These are phyloP conservation scores for Varecia variegata DNA, from an alignment of 2,797 vertebrate genomes.

Conservation along the genomic window DNA sequence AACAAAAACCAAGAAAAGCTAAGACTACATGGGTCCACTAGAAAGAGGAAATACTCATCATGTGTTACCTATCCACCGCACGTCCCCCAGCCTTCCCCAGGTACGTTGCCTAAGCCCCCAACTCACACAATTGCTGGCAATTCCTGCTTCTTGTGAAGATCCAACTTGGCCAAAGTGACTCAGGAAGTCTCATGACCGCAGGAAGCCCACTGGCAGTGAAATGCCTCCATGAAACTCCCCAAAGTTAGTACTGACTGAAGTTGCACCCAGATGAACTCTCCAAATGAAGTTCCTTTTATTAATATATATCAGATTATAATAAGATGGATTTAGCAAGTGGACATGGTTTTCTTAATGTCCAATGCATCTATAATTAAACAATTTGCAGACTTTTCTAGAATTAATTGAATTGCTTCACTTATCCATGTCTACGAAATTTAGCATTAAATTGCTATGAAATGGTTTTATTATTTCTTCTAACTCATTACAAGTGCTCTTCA, in stretches of 20 bases:
- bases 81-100: fast-evolving
- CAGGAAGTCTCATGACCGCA: no score
- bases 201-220: no score
- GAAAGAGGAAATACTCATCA: not conserved
- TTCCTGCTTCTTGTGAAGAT: fast-evolving
- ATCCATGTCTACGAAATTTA: not conserved
- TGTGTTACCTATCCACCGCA: fast-evolving
- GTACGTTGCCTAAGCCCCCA: fast-evolving
- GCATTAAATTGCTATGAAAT: not conserved
- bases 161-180: not conserved
- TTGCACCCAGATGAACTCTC: not conserved
- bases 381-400: not conserved
- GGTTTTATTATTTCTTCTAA: not conserved
- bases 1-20: not conserved
- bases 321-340: not conserved
- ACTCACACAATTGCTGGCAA: not conserved
- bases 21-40: fast-evolving
- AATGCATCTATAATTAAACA: not conserved
- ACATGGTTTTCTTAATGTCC: not conserved
- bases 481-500: not conserved
- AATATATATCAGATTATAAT: no score
- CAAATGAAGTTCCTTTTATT: not conserved
- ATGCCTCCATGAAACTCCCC: not conserved
- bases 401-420: not conserved
- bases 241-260: not conserved